A percentile compares a stretch with the other conserved stretches of the same genome.
phyloP scores from a whole-genome alignment of 2,888 invertebrate genomes.

The Carpatolechia fugitivella region DNA sequence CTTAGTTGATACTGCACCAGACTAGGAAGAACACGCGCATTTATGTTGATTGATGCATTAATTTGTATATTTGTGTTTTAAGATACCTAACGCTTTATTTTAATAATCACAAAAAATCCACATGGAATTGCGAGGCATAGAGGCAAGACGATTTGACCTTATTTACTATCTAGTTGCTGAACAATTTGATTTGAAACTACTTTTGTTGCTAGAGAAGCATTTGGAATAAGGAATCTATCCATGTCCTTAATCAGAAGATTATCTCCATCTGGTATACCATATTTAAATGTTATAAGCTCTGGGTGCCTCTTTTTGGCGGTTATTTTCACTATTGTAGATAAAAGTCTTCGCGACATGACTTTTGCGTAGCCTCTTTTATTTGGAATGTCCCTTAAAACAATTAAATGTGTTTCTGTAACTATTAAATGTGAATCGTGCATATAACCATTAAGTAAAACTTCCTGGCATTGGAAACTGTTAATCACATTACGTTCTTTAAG shows the following conservation, averaged over 20 bases:
- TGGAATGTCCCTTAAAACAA: slow-evolving; percentile 89
- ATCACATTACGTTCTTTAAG: slow-evolving; percentile 90
- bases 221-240: slow-evolving; percentile 95
- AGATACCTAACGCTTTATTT: too few species aligned
- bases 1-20: not conserved
- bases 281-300: slow-evolving; percentile 98
- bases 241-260: slow-evolving; percentile 90
- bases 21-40: not conserved
- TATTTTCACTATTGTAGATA: slow-evolving; percentile 96
- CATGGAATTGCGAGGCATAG: not conserved
- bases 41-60: not conserved
- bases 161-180: slow-evolving; percentile 64
- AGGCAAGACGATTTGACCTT: not conserved
- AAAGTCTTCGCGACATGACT: slow-evolving; percentile 91
- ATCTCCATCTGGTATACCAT: slow-evolving; percentile 91
- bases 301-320: slow-evolving; percentile 97
- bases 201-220: slow-evolving; percentile 93
- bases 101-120: not conserved
- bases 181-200: slow-evolving; percentile 93
- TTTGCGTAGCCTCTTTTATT: slow-evolving; percentile 89
- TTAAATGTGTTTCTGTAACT: slow-evolving; percentile 91
- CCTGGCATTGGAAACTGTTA: slow-evolving; percentile 94
- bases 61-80: too few species aligned
- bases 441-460: slow-evolving; percentile 93
- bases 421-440: slow-evolving; percentile 93